Percentiles rank a stretch among this genome's conserved stretches.
These are phyloP conservation scores for Quiscalus mexicanus DNA, from an alignment of 2,113 vertebrate species.

Conservation along the genomic window DNA sequence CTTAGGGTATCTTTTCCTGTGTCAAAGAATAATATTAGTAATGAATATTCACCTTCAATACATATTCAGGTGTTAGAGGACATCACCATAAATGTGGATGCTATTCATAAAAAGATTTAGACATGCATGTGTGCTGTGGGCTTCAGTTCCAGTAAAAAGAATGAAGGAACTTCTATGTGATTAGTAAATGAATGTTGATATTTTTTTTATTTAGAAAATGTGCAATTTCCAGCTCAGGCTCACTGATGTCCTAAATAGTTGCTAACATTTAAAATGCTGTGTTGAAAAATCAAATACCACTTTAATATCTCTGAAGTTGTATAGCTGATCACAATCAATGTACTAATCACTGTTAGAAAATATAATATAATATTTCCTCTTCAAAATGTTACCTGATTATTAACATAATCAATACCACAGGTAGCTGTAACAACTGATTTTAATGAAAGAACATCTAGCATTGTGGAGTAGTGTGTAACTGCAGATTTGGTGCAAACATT, in stretches of 20 bases:
- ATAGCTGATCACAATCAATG: not conserved
- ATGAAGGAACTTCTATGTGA: not conserved
- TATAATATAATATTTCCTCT: constrained; percentile 7
- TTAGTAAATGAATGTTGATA: not conserved
- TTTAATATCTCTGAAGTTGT: not conserved
- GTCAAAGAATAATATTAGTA: not conserved
- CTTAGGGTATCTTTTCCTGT: not conserved
- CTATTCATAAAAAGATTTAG: not conserved
- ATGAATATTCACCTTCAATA: not conserved
- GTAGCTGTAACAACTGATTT: not conserved
- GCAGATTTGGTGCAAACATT: not conserved
- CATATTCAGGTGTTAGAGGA: not conserved
- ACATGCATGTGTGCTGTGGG: not conserved
- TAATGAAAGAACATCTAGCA: not conserved
- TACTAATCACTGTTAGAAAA: constrained; percentile 1
- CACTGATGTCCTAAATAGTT: not conserved
- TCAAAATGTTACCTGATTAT: not conserved
- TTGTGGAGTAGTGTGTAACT: not conserved
- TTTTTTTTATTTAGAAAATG: not conserved
- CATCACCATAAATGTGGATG: not conserved
- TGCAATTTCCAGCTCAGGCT: not conserved
- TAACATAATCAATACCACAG: not conserved
- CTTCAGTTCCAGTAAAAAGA: not conserved
- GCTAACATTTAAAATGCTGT: not conserved
- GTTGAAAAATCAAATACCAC: not conserved